A percentile compares a stretch with the other conserved stretches of the same genome.
These are phyloP conservation scores for Didymodactylos carnosus DNA, from an alignment of 2,888 invertebrate genomes.

Conservation along the genomic window DNA sequence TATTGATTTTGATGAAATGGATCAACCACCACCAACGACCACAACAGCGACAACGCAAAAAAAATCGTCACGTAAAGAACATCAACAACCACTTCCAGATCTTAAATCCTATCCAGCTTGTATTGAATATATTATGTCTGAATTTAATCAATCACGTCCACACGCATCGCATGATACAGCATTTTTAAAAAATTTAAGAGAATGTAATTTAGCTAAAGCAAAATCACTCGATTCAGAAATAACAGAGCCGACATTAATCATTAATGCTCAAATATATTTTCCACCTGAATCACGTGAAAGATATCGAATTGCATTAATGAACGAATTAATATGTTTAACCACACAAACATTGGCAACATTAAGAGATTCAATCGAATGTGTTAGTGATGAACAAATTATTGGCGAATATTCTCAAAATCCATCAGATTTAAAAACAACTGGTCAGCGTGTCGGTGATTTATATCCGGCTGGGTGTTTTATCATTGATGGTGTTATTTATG, in stretches of 20 bases:
- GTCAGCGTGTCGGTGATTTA: neutral
- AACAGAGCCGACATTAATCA: neutral
- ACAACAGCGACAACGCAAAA: neutral
- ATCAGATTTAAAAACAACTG: neutral
- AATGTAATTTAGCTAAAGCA: neutral
- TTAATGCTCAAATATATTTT: neutral
- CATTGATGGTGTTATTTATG: conserved; percentile 12
- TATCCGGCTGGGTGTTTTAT: conserved; percentile 12
- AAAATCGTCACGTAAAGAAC: neutral
- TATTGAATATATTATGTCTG: neutral
- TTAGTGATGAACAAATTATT: neutral
- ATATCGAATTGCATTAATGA: neutral
- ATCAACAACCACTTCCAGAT: neutral
- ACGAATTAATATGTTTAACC: neutral
- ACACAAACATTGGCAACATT: neutral
- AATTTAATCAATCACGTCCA: neutral
- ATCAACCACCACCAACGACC: neutral
- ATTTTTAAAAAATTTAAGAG: neutral
- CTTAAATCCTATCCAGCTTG: neutral
- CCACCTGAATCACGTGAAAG: neutral
- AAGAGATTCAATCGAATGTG: neutral
- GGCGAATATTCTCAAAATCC: neutral
- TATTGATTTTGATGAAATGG: neutral
- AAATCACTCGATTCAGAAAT: too few species aligned
- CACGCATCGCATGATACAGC: neutral